Conservation (phyloP, 2,797 vertebrate genomes). For the Artibeus jamaicensis region DNA sequence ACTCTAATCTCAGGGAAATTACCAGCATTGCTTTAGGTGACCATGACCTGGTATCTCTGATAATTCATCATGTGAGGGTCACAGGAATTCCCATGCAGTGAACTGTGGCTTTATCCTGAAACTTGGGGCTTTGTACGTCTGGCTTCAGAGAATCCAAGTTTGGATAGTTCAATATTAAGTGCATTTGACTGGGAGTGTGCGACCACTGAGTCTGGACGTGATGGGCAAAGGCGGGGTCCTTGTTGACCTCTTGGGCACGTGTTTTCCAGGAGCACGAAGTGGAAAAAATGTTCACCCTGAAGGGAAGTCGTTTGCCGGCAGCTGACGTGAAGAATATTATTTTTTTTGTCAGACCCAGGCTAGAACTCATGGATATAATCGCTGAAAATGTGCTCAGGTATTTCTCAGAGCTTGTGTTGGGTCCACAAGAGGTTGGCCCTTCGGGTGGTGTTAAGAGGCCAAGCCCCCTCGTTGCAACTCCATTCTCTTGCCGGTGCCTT, state of each 20-base stretch:
- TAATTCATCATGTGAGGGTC: not conserved
- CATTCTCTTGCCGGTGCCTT: not conserved
- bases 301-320: constrained; percentile 90
- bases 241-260: constrained; percentile 11
- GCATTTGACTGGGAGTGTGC: not conserved
- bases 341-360: constrained; percentile 94
- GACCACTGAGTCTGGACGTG: not conserved
- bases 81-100: not conserved
- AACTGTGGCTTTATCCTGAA: not conserved
- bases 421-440: not conserved
- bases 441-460: not conserved
- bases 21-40: not conserved
- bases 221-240: not conserved
- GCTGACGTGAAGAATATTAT: constrained; percentile 97
- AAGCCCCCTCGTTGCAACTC: not conserved
- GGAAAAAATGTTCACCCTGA: constrained; percentile 99
- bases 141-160: not conserved
- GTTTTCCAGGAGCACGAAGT: constrained; percentile 95
- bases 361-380: constrained; percentile 98
- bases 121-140: not conserved
- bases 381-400: constrained; percentile 95
- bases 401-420: not conserved
- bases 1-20: not conserved
- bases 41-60: not conserved
- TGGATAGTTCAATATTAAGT: not conserved